Conservation (phyloP, 92 coral and sea anemone species). For the Umimayanthus kanabou region DNA sequence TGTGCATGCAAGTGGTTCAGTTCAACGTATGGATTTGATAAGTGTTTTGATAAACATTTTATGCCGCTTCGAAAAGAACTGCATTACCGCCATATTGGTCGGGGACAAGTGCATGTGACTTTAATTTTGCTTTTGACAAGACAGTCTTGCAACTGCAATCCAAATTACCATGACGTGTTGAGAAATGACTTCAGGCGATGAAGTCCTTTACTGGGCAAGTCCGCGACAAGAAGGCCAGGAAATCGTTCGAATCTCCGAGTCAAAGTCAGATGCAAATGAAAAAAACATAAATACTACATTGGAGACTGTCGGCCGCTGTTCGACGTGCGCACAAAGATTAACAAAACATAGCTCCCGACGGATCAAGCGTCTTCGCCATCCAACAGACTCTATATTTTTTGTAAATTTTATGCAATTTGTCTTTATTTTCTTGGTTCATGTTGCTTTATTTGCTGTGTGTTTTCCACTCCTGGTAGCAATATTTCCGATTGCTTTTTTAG, state of each 20-base stretch:
- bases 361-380: slow-evolving; percentile 77
- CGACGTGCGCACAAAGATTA: slow-evolving; percentile 6
- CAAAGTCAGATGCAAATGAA: slow-evolving; percentile 30
- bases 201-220: slow-evolving; percentile 36
- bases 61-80: slow-evolving; percentile 4
- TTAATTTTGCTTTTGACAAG: neutral
- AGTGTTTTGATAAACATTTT: slow-evolving; percentile 4
- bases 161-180: slow-evolving; percentile 11
- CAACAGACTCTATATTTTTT: slow-evolving; percentile 67
- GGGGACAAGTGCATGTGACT: neutral
- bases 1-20: neutral
- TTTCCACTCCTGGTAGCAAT: slow-evolving; percentile 48
- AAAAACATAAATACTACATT: slow-evolving; percentile 6
- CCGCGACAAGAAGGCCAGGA: slow-evolving; percentile 14
- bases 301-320: slow-evolving; percentile 13
- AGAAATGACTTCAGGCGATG: slow-evolving; percentile 38
- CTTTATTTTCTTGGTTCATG: slow-evolving; percentile 51
- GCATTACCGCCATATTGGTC: slow-evolving; percentile 18
- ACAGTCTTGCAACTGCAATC: neutral
- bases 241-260: slow-evolving; percentile 13
- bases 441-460: slow-evolving; percentile 56
- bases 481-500: slow-evolving; percentile 61
- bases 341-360: slow-evolving; percentile 32
- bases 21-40: slow-evolving; percentile 6
- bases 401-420: slow-evolving; percentile 47